Evolutionary conservation across 2,113 vertebrate genomes (phyloP).

Genomic region (Daphoenositta chrysoptera): DNA sequence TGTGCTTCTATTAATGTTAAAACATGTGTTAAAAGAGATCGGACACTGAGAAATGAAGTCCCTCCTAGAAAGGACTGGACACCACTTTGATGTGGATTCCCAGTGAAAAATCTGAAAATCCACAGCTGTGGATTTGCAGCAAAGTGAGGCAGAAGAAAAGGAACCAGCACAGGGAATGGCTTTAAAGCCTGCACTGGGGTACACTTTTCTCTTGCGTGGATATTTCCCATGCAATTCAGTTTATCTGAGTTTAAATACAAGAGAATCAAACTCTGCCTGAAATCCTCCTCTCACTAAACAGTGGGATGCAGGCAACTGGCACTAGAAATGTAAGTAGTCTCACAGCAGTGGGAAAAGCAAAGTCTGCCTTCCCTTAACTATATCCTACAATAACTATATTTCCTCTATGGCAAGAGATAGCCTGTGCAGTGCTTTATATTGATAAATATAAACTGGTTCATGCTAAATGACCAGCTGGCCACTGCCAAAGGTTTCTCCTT

Average conservation of each 20-base stretch:
- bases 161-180: neutral
- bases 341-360: neutral
- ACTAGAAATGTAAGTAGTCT: neutral
- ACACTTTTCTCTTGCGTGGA: neutral
- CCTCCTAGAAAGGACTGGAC: neutral
- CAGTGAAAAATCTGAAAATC: neutral
- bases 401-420: neutral
- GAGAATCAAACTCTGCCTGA: neutral
- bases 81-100: neutral
- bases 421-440: neutral
- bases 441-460: neutral
- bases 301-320: neutral
- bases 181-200: neutral
- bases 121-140: neutral
- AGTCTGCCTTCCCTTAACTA: neutral
- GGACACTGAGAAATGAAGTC: neutral
- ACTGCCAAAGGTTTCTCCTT: neutral
- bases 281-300: neutral
- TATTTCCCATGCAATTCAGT: neutral
- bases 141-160: neutral
- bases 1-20: constrained; percentile 14
- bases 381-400: neutral
- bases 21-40: neutral
- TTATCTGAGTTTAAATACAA: neutral
- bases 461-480: neutral